phyloP scores from a whole-genome alignment of 2,113 vertebrate species.

The Bos javanicus region DNA sequence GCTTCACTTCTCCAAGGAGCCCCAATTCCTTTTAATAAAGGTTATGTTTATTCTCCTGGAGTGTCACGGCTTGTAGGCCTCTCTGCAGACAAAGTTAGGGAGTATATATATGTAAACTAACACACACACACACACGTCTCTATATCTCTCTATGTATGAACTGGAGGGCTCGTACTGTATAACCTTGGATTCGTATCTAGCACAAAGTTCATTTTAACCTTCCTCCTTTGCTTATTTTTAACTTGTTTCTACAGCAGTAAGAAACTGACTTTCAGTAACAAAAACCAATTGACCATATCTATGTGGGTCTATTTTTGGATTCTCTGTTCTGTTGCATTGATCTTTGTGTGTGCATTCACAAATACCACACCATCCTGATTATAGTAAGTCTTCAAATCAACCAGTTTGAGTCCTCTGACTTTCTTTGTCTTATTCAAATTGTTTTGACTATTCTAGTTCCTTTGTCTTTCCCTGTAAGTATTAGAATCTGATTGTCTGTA shows the following conservation, averaged over 20 bases:
- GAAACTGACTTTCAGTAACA: not conserved
- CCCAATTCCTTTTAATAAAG: not conserved
- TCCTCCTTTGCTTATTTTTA: not conserved
- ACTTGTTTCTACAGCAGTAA: not conserved
- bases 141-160: not conserved
- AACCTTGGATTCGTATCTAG: not conserved
- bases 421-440: not conserved
- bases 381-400: not conserved
- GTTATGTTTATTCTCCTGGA: not conserved
- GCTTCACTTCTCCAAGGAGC: not conserved
- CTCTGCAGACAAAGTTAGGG: not conserved
- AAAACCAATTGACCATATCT: not conserved
- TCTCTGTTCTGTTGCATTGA: not conserved
- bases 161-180: not conserved
- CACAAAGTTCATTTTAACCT: not conserved
- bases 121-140: not conserved
- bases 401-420: not conserved
- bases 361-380: not conserved
- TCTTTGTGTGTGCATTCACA: not conserved
- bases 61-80: not conserved
- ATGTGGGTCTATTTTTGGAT: not conserved
- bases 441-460: not conserved
- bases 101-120: not conserved
- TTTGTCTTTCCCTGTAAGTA: not conserved
- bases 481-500: not conserved